Base-by-base conservation (phyloP, 2,888 invertebrate species). In the Leptinotarsa tumamoca region DNA sequence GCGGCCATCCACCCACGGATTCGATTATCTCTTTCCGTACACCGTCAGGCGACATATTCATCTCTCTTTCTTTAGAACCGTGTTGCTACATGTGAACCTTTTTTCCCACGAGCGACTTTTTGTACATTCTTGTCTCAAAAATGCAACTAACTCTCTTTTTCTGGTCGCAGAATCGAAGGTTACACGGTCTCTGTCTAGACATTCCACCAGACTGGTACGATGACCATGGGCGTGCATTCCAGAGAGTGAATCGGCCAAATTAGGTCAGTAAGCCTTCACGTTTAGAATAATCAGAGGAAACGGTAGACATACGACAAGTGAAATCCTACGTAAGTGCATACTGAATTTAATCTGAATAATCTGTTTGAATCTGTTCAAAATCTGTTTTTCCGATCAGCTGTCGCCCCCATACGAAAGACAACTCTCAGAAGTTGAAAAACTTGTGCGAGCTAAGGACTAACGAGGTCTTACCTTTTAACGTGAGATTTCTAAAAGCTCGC, bases 81-180 rank as follows among this genome's bases (percentile, higher is more conserved):
- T 68, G 80, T 80, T 81, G 82, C 81, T 82, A 84, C 83, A 85
- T 85, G 86, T 85, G 84, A 87, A 85, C 84, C 85, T 85, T 87
- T 87, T 85, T 87, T 88, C 87, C 87, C 87, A 87, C 87, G 87
- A 82, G 85, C 85, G 85, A 86, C 86, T 88, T 88, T 87, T 87
- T 85, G 86, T 87, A 85, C 86, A 87, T 87, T 87, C 87, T 21
- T 21, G 70, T 58, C 61, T 70, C 58, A 58, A 70, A 58, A 70
- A 58, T 49, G 70, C 81, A 71, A 80, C 83, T 81, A 71, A 80
- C 83, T 82, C 79, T 84, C 84, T 80, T 82, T 83, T 83, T 70
- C 70, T 70, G 70, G 58, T 84, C 23, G 58, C 58, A 43, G 58
- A 43, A 49, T 82, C 80, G 79, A 81, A 72, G 79, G 76, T 76